Evolutionary conservation across 2,888 invertebrate genomes (phyloP), one percentile per base, ranked within the genome.

Genomic region (Arctia plantaginis): DNA sequence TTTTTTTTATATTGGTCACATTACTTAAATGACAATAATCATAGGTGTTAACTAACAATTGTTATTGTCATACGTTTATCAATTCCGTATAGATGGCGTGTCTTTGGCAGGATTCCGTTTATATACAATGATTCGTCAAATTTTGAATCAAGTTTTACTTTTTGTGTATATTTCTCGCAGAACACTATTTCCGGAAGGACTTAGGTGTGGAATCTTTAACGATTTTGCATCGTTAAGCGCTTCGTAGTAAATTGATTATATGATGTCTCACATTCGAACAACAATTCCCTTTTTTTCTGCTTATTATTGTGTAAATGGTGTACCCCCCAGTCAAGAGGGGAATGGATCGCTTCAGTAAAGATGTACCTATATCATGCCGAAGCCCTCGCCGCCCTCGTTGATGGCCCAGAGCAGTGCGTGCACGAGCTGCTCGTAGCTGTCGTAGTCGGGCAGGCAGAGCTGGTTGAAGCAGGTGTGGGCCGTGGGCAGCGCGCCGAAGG

Each of bases 391-490:
- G 66, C 99, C 99, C 96, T 99, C 99, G 93, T 98, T 99, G 92
- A 99, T 98, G 82, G 99, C 99, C 92, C 99, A 96, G 23, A 99
- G 96, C 74, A 99, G 96, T 65, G 98, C 98, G 90, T 98, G 98
- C 90, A 99, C 99, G 83, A 99, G 98, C 87, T 98, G 98, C 92
- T 99, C 99, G 94, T 99, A 99, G 87, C 97, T 97, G 93, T 99
- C 99, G 95, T 99, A 99, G 94, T 99, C 99, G 35, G 99, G 99
- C 88, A 99, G 96, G 94, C 99, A 99, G 78, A 99, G 97, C 96
- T 99, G 99, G 96, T 99, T 99, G 95, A 99, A 99, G 96, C 99
- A 99, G 70, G 99, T 99, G 94, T 99, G 99, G 44, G 99, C 99
- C 3, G 99, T 98, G 66, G 99, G 99, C 86, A 99, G 96, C 89